phyloP scores from a whole-genome alignment of 2,888 invertebrate genomes.

The Allophyes oxyacanthae region DNA sequence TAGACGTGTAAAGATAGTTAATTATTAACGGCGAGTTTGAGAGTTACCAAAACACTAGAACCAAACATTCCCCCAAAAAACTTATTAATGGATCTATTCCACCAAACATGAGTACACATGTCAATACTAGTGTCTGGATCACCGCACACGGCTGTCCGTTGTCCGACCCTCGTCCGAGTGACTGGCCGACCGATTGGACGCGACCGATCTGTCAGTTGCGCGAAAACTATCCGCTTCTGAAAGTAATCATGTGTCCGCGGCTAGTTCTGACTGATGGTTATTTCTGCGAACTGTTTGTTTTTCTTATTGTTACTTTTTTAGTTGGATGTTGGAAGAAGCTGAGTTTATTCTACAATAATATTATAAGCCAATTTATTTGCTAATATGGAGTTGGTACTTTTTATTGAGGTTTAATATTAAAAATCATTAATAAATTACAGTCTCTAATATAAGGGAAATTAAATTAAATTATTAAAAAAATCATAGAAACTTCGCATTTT shows the following conservation, averaged over 20 bases:
- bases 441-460: too few relatives aligned
- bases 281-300: slow-evolving; percentile 3
- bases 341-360: too few relatives aligned
- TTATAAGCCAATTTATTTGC: too few relatives aligned
- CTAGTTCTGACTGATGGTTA: slow-evolving; percentile 10
- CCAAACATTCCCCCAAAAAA: slow-evolving; percentile 6
- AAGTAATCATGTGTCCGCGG: slow-evolving; percentile 48
- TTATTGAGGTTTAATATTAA: too few relatives aligned
- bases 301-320: slow-evolving; percentile 12
- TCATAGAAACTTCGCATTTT: too few relatives aligned
- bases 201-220: slow-evolving; percentile 50
- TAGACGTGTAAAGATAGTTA: too few relatives aligned
- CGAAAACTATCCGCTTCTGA: slow-evolving; percentile 40
- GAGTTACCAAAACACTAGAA: not conserved
- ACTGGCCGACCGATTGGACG: slow-evolving; percentile 40
- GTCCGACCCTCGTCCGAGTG: slow-evolving; percentile 55
- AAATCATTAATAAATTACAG: too few relatives aligned
- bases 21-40: too few relatives aligned
- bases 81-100: slow-evolving; percentile 21
- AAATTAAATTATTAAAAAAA: too few relatives aligned
- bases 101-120: slow-evolving; percentile 47
- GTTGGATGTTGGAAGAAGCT: not conserved
- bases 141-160: slow-evolving; percentile 25
- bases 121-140: slow-evolving; percentile 44
- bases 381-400: too few relatives aligned